These are phyloP conservation scores for Chaenogobius annularis DNA, from an alignment of 2,113 vertebrate genomes.

Conservation along the genomic window DNA sequence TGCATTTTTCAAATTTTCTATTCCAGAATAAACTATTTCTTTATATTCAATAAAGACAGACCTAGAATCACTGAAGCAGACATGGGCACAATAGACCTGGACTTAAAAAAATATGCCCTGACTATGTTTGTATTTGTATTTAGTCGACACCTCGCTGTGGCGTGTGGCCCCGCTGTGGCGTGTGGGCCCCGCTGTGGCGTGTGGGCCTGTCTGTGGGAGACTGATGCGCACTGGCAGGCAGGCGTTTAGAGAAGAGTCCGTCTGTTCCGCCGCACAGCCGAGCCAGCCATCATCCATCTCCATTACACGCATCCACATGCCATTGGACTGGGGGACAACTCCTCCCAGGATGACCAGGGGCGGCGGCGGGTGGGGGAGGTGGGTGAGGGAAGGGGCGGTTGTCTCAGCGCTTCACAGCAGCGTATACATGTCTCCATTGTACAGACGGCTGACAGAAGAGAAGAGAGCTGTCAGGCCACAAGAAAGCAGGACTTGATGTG, in stretches of 20 bases:
- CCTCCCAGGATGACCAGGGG: slow-evolving; percentile 55
- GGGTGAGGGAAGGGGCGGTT: slow-evolving; percentile 21
- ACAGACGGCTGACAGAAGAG: slow-evolving; percentile 33
- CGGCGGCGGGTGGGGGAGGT: background rate
- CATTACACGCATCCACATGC: slow-evolving; percentile 74
- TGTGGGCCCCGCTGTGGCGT: slow-evolving; percentile 29
- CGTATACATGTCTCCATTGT: slow-evolving; percentile 30
- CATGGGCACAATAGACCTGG: too few species aligned
- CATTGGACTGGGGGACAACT: slow-evolving; percentile 68
- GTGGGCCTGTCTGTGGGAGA: slow-evolving; percentile 52
- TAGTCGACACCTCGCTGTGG: too few species aligned
- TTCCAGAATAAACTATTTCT: too few species aligned
- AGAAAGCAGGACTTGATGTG: slow-evolving; percentile 20
- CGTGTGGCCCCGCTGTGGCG: too few species aligned
- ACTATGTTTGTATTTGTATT: too few species aligned
- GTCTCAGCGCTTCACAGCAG: slow-evolving; percentile 32
- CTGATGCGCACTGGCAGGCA: slow-evolving; percentile 73
- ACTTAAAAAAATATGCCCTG: too few species aligned
- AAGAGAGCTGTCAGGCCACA: slow-evolving; percentile 13
- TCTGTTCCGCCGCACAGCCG: slow-evolving; percentile 64
- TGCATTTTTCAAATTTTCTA: too few species aligned
- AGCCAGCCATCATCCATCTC: slow-evolving; percentile 74
- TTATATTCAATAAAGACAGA: too few species aligned
- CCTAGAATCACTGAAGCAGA: too few species aligned
- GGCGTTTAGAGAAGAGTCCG: slow-evolving; percentile 72